Percentiles rank a stretch among this genome's conserved stretches.
Evolutionary conservation across 2,888 invertebrate species (phyloP).

Genomic region (Ennomos erosarius): DNA sequence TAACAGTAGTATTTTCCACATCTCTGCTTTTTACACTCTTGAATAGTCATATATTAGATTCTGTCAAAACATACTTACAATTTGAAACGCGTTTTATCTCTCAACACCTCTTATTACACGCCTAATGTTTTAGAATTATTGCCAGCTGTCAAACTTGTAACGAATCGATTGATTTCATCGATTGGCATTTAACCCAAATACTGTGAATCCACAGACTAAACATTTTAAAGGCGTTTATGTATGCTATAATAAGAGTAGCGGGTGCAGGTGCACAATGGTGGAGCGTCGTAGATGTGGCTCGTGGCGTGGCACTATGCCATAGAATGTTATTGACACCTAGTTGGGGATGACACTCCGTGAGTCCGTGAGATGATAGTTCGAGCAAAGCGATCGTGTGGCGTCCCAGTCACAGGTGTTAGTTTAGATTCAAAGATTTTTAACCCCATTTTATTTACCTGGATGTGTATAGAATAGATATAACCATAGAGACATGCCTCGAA

Average conservation of each 20-base stretch:
- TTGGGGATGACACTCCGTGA: constrained; percentile 1
- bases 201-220: constrained; percentile 65
- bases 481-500: too few species aligned
- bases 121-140: constrained; percentile 13
- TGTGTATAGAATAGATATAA: too few species aligned
- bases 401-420: too few species aligned
- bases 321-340: constrained; percentile 11
- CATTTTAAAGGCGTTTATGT: constrained; percentile 48
- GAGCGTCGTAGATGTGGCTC: background rate
- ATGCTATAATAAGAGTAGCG: constrained; percentile 38
- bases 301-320: constrained; percentile 31
- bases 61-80: constrained; percentile 25
- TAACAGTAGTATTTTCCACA: too few species aligned
- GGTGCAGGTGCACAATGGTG: constrained; percentile 35
- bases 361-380: too few species aligned
- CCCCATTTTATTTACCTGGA: too few species aligned
- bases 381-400: too few species aligned
- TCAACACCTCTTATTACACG: constrained; percentile 10
- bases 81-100: constrained; percentile 7
- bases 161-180: constrained; percentile 26
- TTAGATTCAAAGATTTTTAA: too few species aligned
- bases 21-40: background rate
- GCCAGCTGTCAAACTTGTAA: constrained; percentile 41
- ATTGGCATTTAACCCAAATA: constrained; percentile 49
- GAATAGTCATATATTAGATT: constrained; percentile 4